Evolutionary conservation across 1,140 invertebrate species (phyloP), one percentile per base, ranked within the genome.

Genomic region (Conus betulinus): DNA sequence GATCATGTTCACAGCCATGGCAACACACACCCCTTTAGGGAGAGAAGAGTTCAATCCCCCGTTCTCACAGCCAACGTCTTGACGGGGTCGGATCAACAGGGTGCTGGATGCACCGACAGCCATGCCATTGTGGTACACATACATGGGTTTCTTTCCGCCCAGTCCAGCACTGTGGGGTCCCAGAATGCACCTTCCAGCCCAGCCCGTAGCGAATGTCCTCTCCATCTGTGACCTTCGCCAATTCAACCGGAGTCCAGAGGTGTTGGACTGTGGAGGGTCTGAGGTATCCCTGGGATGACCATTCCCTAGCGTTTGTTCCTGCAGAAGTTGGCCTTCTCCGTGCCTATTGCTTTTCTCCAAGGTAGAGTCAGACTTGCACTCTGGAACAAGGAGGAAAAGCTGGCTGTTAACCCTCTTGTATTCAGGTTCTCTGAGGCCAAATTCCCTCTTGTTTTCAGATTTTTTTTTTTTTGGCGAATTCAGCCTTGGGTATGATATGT

Each of bases 21-120:
- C 94, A 7, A 97, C 96, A 27, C 96, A 95, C 74, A 96, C 93
- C 17, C 96, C 97, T 87, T 95, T 92, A 52, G 95, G 95, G 51
- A 91, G 90, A 15, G 81, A 53, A 55, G 60, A 55, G 0, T 78
- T 52, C 10, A 27, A 76, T n/a, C 83, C 78, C 25, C 17, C 20
- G 10, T 15, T 2, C 53, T 84, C 60, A 27, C 39, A 39, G 39
- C 39, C 27, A 71, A 11, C 15, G 20, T 52, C 83, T 39, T 15
- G 15, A 23, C 84, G 7, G 78, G 96, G 96, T 84, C 96, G 90
- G 89, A 97, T 95, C 0, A 97, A 86, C 7, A 97, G 93, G 25
- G 96, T 93, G 85, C 96, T 96, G 55, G 95, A 96, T 7, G 95
- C 96, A 51, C 97, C 97, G 51, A 97, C 94, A n/a, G 97, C 96